phyloP scores from a whole-genome alignment of 2,113 vertebrate genomes.

The Numida meleagris region DNA sequence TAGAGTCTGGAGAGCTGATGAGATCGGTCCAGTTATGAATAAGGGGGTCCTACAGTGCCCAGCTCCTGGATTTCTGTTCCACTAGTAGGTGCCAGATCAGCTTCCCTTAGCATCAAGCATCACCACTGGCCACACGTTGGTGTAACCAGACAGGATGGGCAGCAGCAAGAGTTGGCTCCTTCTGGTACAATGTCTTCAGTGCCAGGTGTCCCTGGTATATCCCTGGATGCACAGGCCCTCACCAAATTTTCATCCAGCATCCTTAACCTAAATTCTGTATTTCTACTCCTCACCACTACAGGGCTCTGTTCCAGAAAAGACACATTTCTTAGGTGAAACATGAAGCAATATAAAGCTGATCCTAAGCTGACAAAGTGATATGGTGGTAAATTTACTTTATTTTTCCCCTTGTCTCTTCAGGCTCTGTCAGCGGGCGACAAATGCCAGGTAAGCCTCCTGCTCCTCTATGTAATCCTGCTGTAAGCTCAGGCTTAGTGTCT shows the following conservation, averaged over 20 bases:
- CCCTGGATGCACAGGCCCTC: not conserved
- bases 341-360: not conserved
- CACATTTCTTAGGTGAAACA: not conserved
- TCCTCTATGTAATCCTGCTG: not conserved
- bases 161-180: not conserved
- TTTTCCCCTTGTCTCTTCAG: conserved; percentile 60
- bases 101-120: not conserved
- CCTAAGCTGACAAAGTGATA: not conserved
- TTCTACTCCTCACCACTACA: not conserved
- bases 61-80: not conserved
- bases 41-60: not conserved
- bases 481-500: not conserved
- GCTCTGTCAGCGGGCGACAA: conserved; percentile 66
- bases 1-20: not conserved
- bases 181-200: not conserved
- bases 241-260: not conserved
- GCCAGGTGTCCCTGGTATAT: not conserved
- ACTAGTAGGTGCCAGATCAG: not conserved
- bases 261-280: not conserved
- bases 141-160: not conserved
- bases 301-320: not conserved
- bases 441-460: conserved; percentile 72
- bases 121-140: too few relatives aligned
- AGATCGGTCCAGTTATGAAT: not conserved
- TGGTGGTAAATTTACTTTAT: not conserved